Conservation (phyloP, 2,797 vertebrate genomes). For the Melanogrammus aeglefinus region DNA sequence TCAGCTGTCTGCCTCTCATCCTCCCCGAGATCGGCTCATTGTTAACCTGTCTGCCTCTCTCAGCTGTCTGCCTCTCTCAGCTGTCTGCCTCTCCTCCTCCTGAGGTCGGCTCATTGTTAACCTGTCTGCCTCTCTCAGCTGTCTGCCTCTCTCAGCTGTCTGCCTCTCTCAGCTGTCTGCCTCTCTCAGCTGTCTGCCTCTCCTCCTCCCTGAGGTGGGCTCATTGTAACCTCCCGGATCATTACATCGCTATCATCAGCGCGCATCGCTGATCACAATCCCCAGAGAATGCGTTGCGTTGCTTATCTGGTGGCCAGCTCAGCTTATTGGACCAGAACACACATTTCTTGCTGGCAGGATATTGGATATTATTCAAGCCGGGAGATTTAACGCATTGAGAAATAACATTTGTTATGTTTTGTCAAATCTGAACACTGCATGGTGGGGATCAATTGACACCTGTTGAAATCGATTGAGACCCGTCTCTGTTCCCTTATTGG, state of each 20-base stretch:
- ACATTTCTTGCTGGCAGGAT: background rate
- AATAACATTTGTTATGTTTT: too few relatives aligned
- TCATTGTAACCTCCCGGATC: constrained; percentile 32
- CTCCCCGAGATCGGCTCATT: constrained; percentile 26
- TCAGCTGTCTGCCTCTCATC: too few relatives aligned
- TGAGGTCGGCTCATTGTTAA: constrained; percentile 23
- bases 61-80: background rate
- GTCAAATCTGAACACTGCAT: too few relatives aligned
- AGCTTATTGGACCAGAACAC: background rate
- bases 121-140: background rate
- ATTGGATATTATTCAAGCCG: background rate
- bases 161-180: background rate
- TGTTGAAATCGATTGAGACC: too few relatives aligned
- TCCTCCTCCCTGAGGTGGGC: constrained; percentile 21
- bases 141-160: background rate
- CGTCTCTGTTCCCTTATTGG: too few relatives aligned
- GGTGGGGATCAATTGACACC: too few relatives aligned
- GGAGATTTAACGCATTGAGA: too few relatives aligned
- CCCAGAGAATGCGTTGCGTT: constrained; percentile 3
- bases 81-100: constrained; percentile 11
- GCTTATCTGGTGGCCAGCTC: background rate
- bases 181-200: background rate
- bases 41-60: constrained; percentile 1
- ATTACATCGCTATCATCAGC: constrained; percentile 48
- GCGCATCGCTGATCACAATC: constrained; percentile 29